Percentiles rank a stretch among this genome's conserved stretches.
These are phyloP conservation scores for Caenorhabditis auriculariae DNA, from an alignment of 2,888 invertebrate genomes.

Conservation along the genomic window DNA sequence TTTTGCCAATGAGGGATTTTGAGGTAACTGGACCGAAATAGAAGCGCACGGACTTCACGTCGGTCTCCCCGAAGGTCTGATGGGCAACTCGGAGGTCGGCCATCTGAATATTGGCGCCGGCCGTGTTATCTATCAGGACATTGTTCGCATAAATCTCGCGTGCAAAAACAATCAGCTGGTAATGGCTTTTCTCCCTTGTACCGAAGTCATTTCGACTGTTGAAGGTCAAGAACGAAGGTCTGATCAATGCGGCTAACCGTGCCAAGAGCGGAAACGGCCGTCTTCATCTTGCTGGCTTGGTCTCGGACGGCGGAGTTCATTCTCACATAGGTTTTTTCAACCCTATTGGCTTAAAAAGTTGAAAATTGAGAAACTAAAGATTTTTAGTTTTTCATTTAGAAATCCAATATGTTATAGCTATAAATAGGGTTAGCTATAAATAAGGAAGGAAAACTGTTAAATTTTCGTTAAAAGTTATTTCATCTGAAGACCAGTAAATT, in stretches of 20 bases:
- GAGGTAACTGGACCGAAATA: conserved; percentile 59
- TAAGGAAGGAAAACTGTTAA: too few species aligned
- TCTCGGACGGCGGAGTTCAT: conserved; percentile 66
- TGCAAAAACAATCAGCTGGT: conserved; percentile 53
- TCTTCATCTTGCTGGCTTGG: conserved; percentile 66
- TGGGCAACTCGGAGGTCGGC: conserved; percentile 67
- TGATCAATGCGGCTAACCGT: conserved; percentile 64
- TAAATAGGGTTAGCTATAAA: too few species aligned
- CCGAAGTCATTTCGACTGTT: not conserved
- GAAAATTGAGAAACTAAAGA: too few species aligned
- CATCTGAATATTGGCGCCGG: conserved; percentile 67
- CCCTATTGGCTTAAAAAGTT: too few species aligned
- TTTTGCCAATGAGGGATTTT: not conserved
- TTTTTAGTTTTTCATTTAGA: too few species aligned
- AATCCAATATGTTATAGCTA: too few species aligned
- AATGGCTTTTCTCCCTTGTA: not conserved
- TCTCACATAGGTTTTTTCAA: conserved; percentile 65
- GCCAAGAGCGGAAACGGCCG: conserved; percentile 64
- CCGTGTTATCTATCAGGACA: conserved; percentile 67
- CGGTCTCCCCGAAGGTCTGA: conserved; percentile 66
- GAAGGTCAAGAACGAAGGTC: conserved; percentile 63
- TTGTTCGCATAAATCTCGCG: conserved; percentile 66
- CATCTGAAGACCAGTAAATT: too few species aligned
- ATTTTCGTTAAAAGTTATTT: too few species aligned
- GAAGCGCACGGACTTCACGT: conserved; percentile 66